Conservation (phyloP, 2,797 vertebrate genomes). For the Gastrophryne carolinensis region DNA sequence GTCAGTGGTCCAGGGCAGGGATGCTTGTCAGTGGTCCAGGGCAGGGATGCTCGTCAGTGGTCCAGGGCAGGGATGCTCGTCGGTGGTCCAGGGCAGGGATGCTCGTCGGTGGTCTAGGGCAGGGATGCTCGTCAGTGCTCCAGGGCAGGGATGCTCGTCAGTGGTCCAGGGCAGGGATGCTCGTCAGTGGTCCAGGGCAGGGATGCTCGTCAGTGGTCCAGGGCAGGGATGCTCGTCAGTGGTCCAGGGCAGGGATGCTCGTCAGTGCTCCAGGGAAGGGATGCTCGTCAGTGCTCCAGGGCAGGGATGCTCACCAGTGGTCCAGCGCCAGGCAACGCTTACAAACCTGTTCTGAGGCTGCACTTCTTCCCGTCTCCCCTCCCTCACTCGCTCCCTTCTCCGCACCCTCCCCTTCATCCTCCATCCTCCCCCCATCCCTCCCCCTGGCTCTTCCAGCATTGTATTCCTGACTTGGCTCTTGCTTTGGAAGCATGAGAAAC, state of each 20-base stretch:
- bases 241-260: not conserved
- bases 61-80: no score
- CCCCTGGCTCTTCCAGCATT: conserved; percentile 47
- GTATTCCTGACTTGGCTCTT: conserved; percentile 49
- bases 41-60: no score
- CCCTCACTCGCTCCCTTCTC: conserved; percentile 41
- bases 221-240: no score
- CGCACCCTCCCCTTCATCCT: conserved; percentile 41
- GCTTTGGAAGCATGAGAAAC: conserved; percentile 41
- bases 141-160: no score
- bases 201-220: no score
- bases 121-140: no score
- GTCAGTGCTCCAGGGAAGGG: conserved; percentile 7
- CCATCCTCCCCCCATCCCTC: conserved; percentile 40
- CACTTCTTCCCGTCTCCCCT: conserved; percentile 43
- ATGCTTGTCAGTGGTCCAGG: no score
- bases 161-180: no score
- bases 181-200: no score
- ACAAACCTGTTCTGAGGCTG: conserved; percentile 25
- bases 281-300: not conserved
- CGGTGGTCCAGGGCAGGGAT: no score
- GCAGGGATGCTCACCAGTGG: conserved; percentile 1
- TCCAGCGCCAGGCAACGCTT: not conserved
- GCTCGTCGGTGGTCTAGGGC: no score
- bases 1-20: no score